Evolutionary conservation across 2,113 vertebrate genomes (phyloP).

Genomic region (Nematolebias whitei): DNA sequence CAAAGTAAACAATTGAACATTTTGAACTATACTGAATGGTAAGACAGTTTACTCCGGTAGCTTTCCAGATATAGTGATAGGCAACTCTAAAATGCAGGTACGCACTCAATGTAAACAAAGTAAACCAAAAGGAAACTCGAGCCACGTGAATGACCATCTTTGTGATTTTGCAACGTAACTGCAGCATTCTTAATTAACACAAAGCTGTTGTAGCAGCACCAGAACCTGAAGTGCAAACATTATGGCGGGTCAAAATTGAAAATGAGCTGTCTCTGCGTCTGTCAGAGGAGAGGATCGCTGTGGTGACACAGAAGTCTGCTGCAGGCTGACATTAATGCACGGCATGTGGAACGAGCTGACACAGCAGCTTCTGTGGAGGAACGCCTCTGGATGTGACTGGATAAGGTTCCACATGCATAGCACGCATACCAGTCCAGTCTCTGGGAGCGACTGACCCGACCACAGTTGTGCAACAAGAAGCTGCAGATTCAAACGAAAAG

Average conservation of each 20-base stretch:
- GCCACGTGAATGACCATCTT: too few relatives aligned
- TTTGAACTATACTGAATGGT: too few relatives aligned
- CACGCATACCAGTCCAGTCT: constrained; percentile 58
- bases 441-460: constrained; percentile 41
- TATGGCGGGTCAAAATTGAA: not conserved
- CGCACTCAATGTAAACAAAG: too few relatives aligned
- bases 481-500: constrained; percentile 8
- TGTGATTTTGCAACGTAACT: too few relatives aligned
- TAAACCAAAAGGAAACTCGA: too few relatives aligned
- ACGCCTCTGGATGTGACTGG: constrained; percentile 33
- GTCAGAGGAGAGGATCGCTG: constrained; percentile 8
- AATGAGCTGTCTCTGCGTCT: constrained; percentile 3
- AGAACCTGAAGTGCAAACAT: too few relatives aligned
- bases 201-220: too few relatives aligned
- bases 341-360: not conserved
- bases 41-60: too few relatives aligned
- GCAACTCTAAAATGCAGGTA: too few relatives aligned
- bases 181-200: too few relatives aligned
- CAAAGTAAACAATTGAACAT: too few relatives aligned
- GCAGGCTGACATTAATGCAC: constrained; percentile 2
- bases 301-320: not conserved
- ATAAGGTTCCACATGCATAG: constrained; percentile 48
- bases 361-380: not conserved
- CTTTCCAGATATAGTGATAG: too few relatives aligned
- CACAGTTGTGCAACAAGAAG: constrained; percentile 51